Evolutionary conservation across 2,888 invertebrate species (phyloP).

Genomic region (Argyra leucocephala): DNA sequence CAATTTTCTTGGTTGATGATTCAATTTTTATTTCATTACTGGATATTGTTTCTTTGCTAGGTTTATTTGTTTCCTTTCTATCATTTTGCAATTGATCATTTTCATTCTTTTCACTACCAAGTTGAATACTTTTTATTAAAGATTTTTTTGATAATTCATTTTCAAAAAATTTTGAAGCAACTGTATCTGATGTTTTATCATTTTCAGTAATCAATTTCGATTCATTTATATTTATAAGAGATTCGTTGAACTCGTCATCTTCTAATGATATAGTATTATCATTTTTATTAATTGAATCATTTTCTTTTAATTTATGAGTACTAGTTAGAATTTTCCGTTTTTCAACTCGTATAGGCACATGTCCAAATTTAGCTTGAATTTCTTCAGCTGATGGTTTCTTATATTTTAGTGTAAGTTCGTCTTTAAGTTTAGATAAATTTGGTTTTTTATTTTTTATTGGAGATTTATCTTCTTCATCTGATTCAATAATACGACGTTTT

Average conservation of each 20-base stretch:
- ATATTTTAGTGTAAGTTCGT: background rate
- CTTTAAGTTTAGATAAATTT: background rate
- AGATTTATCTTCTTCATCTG: background rate
- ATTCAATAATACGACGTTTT: constrained; percentile 9
- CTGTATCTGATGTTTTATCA: background rate
- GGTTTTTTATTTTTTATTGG: background rate
- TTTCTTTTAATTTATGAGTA: background rate
- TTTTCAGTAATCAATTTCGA: background rate
- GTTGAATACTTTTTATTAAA: background rate
- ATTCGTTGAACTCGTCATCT: constrained; percentile 7
- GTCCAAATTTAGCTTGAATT: background rate
- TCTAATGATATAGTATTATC: background rate
- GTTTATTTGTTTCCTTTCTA: background rate
- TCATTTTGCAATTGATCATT: background rate
- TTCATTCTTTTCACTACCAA: background rate
- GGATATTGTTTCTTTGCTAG: background rate
- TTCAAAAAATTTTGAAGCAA: background rate
- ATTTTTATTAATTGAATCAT: background rate
- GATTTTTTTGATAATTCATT: background rate
- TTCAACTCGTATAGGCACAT: constrained; percentile 4
- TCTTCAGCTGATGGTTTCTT: background rate
- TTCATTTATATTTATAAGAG: background rate
- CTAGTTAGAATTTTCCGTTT: background rate
- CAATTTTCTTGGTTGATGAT: background rate
- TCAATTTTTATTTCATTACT: background rate